A percentile compares a stretch with the other conserved stretches of the same genome.
Conservation (phyloP, 2,113 vertebrate species). For the Nothoprocta pentlandii region DNA sequence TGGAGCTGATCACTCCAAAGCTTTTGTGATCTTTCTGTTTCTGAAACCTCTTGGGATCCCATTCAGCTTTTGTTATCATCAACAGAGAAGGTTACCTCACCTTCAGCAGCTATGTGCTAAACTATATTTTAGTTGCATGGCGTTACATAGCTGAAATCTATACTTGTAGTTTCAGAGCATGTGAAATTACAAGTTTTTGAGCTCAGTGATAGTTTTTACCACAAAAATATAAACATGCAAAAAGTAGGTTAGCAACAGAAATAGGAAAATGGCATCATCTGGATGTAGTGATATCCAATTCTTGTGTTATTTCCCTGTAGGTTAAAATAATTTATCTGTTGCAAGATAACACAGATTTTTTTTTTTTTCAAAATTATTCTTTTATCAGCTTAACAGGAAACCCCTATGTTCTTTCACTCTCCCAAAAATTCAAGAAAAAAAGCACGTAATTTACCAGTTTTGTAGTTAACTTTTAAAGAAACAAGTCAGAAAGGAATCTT, state of each 20-base stretch:
- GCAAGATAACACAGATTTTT: background rate
- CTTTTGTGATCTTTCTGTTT: background rate
- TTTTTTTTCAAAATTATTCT: background rate
- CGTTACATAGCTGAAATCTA: background rate
- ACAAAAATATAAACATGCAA: background rate
- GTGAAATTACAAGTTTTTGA: background rate
- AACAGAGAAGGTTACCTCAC: background rate
- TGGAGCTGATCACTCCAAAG: background rate
- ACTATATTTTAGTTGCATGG: background rate
- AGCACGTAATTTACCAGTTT: background rate
- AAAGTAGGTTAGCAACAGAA: background rate
- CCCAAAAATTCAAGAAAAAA: background rate
- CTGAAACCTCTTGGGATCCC: background rate
- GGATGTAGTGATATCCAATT: background rate
- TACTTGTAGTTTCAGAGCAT: background rate
- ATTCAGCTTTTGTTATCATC: background rate
- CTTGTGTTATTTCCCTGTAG: background rate
- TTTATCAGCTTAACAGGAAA: background rate
- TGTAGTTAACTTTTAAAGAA: background rate
- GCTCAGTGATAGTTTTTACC: background rate
- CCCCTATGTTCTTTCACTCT: background rate
- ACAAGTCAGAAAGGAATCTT: background rate
- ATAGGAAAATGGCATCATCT: background rate
- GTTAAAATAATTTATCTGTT: background rate
- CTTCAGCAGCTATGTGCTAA: background rate